These are phyloP conservation scores for Erynnis tages DNA, from an alignment of 2,888 invertebrate genomes.

Conservation along the genomic window DNA sequence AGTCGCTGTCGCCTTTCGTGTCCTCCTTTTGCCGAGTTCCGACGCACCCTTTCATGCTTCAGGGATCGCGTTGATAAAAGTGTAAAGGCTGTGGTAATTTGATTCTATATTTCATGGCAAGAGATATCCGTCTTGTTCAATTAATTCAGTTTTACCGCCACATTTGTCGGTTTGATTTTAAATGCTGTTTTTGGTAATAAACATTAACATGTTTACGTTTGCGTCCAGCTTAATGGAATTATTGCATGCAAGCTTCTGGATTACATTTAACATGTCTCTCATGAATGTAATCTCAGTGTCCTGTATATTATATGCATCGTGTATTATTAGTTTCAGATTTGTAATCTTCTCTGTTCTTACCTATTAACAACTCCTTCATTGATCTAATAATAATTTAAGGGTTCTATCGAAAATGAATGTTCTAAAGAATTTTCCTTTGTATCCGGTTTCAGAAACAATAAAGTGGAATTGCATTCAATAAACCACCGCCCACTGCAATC, in stretches of 20 bases:
- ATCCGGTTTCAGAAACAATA: no score
- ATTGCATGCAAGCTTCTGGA: slow-evolving; percentile 8
- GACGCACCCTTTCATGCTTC: slow-evolving; percentile 61
- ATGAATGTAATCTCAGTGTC: no score
- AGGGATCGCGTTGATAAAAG: slow-evolving; percentile 37
- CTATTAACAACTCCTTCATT: no score
- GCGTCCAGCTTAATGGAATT: slow-evolving; percentile 9
- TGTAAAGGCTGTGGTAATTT: slow-evolving; percentile 38
- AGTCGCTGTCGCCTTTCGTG: slow-evolving; percentile 58
- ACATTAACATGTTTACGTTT: slow-evolving; percentile 5
- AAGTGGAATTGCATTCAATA: background rate
- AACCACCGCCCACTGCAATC: slow-evolving; percentile 17
- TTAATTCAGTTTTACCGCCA: slow-evolving; percentile 29
- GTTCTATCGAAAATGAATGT: no score
- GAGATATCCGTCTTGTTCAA: slow-evolving; percentile 39
- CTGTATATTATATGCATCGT: no score
- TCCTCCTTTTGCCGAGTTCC: slow-evolving; percentile 49
- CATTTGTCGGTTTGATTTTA: slow-evolving; percentile 45
- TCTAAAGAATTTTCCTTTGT: no score
- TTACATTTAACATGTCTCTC: background rate
- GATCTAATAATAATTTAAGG: no score
- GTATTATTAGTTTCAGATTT: no score
- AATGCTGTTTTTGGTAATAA: slow-evolving; percentile 32
- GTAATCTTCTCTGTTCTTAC: no score
- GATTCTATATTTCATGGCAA: slow-evolving; percentile 39